phyloP scores from a whole-genome alignment of 2,113 vertebrate genomes.

The Paradisaea rubra region DNA sequence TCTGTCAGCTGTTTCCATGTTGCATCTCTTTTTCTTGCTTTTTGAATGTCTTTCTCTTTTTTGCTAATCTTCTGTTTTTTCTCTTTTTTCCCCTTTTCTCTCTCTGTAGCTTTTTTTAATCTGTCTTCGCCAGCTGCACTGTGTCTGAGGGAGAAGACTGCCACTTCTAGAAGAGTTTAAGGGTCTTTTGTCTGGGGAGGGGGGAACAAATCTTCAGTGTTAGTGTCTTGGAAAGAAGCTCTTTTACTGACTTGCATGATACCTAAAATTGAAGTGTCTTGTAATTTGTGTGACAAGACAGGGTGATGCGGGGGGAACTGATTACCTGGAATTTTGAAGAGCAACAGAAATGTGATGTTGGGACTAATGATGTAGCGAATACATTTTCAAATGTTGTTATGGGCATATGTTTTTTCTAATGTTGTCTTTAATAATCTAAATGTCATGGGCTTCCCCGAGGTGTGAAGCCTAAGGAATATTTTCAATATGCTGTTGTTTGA shows the following conservation, averaged over 20 bases:
- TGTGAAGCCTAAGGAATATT: neutral
- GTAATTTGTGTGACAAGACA: constrained; percentile 67
- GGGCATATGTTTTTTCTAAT: constrained; percentile 46
- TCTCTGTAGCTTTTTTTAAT: constrained; percentile 96
- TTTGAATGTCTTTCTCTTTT: constrained; percentile 56
- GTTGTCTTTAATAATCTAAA: constrained; percentile 54
- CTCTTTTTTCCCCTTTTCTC: constrained; percentile 70
- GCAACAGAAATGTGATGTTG: constrained; percentile 25
- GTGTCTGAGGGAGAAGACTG: constrained; percentile 89
- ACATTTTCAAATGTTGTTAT: constrained; percentile 24
- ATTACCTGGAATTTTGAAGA: constrained; percentile 17
- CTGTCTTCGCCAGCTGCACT: constrained; percentile 84
- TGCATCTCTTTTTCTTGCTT: constrained; percentile 43
- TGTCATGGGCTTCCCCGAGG: neutral
- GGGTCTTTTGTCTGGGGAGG: constrained; percentile 71
- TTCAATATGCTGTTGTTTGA: neutral
- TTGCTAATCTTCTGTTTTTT: constrained; percentile 69
- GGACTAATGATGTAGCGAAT: constrained; percentile 43
- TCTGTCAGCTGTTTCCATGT: constrained; percentile 25
- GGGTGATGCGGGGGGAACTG: neutral
- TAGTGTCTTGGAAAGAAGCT: constrained; percentile 67
- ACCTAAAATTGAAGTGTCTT: constrained; percentile 65
- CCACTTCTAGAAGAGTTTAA: constrained; percentile 87
- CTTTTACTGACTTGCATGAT: constrained; percentile 74
- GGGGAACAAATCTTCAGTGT: constrained; percentile 60